Evolutionary conservation across 2,888 invertebrate genomes (phyloP).

Genomic region (Heteromurus nitidus): DNA sequence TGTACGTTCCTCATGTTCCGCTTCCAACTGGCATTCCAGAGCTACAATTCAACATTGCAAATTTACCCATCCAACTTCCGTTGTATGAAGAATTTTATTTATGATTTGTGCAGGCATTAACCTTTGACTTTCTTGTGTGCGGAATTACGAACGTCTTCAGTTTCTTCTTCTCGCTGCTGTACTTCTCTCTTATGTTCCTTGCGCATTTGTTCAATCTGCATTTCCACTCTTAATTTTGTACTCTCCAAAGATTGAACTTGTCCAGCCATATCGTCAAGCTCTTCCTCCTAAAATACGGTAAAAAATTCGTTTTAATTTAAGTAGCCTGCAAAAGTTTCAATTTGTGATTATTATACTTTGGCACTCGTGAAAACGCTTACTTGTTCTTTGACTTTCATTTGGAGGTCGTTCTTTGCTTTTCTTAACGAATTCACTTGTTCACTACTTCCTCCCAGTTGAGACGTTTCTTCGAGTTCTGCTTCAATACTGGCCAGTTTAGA

Average conservation of each 20-base stretch:
- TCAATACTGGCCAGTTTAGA: slow-evolving; percentile 87
- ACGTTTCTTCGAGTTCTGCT: slow-evolving; percentile 90
- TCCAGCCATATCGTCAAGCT: slow-evolving; percentile 95
- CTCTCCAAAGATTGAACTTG: slow-evolving; percentile 93
- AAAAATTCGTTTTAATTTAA: slow-evolving; percentile 13
- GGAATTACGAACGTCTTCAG: slow-evolving; percentile 92
- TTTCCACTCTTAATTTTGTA: slow-evolving; percentile 93
- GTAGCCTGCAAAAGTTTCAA: too few relatives aligned
- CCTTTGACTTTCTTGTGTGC: slow-evolving; percentile 94
- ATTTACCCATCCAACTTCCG: not conserved
- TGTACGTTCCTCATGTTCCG: slow-evolving; percentile 94
- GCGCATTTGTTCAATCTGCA: slow-evolving; percentile 93
- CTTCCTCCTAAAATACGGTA: slow-evolving; percentile 82
- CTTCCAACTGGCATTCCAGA: slow-evolving; percentile 92
- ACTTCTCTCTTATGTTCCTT: slow-evolving; percentile 93
- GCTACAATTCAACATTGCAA: slow-evolving; percentile 78
- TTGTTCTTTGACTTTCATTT: slow-evolving; percentile 83
- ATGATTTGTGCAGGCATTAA: slow-evolving; percentile 75
- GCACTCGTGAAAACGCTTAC: slow-evolving; percentile 2
- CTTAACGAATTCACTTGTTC: slow-evolving; percentile 90
- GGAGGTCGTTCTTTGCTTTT: slow-evolving; percentile 90
- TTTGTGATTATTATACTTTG: not conserved
- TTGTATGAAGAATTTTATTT: too few relatives aligned
- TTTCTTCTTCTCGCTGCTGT: slow-evolving; percentile 92
- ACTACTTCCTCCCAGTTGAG: slow-evolving; percentile 86